Percentiles rank a stretch among this genome's conserved stretches.
phyloP scores from a whole-genome alignment of 2,797 vertebrate genomes.

The Furcifer pardalis region DNA sequence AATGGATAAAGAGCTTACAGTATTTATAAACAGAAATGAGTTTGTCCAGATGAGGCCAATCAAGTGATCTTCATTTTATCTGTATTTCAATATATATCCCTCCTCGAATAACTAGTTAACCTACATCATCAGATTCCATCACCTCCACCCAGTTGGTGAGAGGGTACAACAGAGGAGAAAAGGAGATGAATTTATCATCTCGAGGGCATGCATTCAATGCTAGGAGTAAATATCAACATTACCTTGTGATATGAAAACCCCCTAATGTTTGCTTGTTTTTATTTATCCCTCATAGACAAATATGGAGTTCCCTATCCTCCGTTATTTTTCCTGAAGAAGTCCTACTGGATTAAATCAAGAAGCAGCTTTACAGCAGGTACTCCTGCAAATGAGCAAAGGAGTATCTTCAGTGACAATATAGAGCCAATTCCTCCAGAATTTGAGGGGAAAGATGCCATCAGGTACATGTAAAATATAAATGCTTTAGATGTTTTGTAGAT shows the following conservation, averaged over 20 bases:
- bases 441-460: conserved; percentile 90
- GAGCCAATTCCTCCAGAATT: conserved; percentile 85
- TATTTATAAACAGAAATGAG: too few relatives aligned
- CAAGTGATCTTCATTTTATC: background rate
- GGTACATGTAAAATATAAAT: conserved; percentile 72
- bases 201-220: background rate
- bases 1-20: too few relatives aligned
- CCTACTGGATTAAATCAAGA: conserved; percentile 82
- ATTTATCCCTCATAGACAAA: conserved; percentile 77
- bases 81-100: background rate
- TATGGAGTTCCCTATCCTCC: conserved; percentile 80
- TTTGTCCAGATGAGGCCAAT: too few relatives aligned
- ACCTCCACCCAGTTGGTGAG: background rate
- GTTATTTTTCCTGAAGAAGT: conserved; percentile 88
- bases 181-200: background rate
- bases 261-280: background rate
- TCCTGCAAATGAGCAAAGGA: conserved; percentile 69
- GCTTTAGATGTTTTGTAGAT: background rate
- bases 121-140: background rate
- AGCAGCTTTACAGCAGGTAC: conserved; percentile 66
- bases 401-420: conserved; percentile 66
- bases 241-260: background rate
- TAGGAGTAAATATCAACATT: background rate
- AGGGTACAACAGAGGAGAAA: background rate
- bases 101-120: too few relatives aligned